These are phyloP conservation scores for Tenthredo distinguenda DNA, from an alignment of 2,888 invertebrate genomes.

Conservation along the genomic window DNA sequence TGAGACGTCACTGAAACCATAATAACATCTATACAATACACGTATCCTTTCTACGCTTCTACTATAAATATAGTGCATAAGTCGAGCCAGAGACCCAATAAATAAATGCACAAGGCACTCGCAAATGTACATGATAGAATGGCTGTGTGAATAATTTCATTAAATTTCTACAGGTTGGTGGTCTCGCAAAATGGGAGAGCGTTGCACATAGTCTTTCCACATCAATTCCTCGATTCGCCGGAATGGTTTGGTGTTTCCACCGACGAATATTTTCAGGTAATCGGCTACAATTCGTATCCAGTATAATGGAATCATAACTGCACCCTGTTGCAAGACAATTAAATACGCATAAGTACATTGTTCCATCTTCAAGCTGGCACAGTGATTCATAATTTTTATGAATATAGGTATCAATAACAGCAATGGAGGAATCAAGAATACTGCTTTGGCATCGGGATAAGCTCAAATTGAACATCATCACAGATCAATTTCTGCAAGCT, in stretches of 20 bases:
- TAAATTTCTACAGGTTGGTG: constrained; percentile 83
- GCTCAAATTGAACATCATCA: constrained; percentile 90
- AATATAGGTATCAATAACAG: constrained; percentile 90
- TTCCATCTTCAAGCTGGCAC: not conserved
- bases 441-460: constrained; percentile 93
- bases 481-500: constrained; percentile 89
- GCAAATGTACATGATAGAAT: not conserved
- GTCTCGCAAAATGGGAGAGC: constrained; percentile 92
- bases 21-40: not conserved
- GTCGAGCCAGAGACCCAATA: not conserved
- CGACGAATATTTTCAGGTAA: constrained; percentile 91
- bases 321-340: not conserved
- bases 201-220: constrained; percentile 91
- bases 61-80: too few species aligned
- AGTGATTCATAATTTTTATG: not conserved
- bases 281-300: not conserved
- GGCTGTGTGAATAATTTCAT: constrained; percentile 5
- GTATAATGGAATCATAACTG: not conserved
- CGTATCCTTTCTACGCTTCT: not conserved
- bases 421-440: constrained; percentile 91
- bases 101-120: not conserved
- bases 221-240: constrained; percentile 93
- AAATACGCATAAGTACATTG: constrained; percentile 1
- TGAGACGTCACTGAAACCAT: not conserved
- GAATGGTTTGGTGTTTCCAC: constrained; percentile 95